Evolutionary conservation across 1,140 invertebrate genomes (phyloP).

Genomic region (Ooceraea biroi): DNA sequence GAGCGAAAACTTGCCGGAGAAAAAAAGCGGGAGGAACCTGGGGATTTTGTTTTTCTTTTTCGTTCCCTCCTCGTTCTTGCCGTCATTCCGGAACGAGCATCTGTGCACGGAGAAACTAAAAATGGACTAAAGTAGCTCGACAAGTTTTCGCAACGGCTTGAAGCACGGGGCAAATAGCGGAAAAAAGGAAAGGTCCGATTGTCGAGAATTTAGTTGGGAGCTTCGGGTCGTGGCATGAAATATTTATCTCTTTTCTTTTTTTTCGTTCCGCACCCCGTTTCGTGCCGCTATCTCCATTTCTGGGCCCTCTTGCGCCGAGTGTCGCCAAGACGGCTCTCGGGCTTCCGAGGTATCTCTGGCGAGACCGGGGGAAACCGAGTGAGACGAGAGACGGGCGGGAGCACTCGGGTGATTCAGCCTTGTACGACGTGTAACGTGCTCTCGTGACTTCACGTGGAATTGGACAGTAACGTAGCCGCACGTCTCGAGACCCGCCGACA

Average conservation of each 20-base stretch:
- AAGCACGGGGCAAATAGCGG: constrained; percentile 9
- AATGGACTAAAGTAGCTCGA: constrained; percentile 36
- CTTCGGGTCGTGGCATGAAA: constrained; percentile 1
- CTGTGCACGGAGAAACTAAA: constrained; percentile 45
- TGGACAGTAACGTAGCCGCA: constrained; percentile 39
- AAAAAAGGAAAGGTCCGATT: constrained; percentile 17
- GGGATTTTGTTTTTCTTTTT: background rate
- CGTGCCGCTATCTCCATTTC: background rate
- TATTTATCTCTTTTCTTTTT: constrained; percentile 42
- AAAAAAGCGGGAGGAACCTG: background rate
- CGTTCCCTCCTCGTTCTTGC: constrained; percentile 6
- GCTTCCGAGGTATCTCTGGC: background rate
- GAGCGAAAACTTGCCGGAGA: constrained; percentile 23
- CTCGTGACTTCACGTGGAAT: constrained; percentile 51
- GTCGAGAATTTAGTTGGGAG: constrained; percentile 34
- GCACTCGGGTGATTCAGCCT: constrained; percentile 59
- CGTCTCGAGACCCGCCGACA: background rate
- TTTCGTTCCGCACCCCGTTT: background rate
- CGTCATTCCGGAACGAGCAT: constrained; percentile 31
- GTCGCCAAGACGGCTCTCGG: background rate
- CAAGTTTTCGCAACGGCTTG: constrained; percentile 37
- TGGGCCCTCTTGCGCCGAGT: background rate
- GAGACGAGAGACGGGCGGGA: background rate
- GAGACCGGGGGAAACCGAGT: background rate
- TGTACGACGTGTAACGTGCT: constrained; percentile 43